Evolutionary conservation across 2,113 vertebrate species (phyloP).

Genomic region (rat (Rattus norvegicus)): GRCr8 NC_086027.1:113059501-113060000

Average conservation of each 20-base stretch:
- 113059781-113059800: background rate
- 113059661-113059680: background rate
- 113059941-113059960: slow-evolving; percentile 38
- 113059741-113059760: background rate
- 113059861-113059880: slow-evolving; percentile 30
- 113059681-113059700: background rate
- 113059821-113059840: background rate
- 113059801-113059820: background rate
- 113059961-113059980: slow-evolving; percentile 32
- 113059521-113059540: background rate
- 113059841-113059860: slow-evolving; percentile 9
- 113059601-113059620: background rate
- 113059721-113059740: slow-evolving; percentile 23
- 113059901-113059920: background rate
- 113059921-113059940: slow-evolving; percentile 29
- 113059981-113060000: background rate
- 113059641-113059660: background rate
- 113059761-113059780: slow-evolving; percentile 1
- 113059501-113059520: background rate
- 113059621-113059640: background rate
- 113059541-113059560: background rate
- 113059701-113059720: background rate
- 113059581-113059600: slow-evolving; percentile 3
- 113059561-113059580: background rate
- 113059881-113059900: slow-evolving; percentile 16